Conservation (phyloP, 2,113 vertebrate genomes). For the Dicrurus megarhynchus region DNA sequence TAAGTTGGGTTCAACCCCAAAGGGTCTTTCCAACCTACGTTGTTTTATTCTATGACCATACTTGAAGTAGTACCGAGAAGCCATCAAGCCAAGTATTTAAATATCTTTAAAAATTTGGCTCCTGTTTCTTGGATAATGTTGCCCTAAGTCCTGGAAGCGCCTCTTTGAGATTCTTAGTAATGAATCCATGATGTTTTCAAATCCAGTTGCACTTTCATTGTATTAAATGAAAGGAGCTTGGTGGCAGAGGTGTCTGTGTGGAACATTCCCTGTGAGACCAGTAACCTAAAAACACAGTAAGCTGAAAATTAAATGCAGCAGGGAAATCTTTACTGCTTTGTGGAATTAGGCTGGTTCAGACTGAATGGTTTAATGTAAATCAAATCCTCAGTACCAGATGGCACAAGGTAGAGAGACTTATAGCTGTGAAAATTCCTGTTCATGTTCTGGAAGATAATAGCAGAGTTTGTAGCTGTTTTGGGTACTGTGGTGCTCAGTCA, state of each 20-base stretch:
- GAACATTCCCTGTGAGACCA: not conserved
- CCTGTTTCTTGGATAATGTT: not conserved
- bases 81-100: not conserved
- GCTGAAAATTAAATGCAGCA: conserved; percentile 1
- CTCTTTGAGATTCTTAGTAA: not conserved
- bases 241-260: not conserved
- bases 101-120: not conserved
- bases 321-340: not conserved
- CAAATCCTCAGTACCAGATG: not conserved
- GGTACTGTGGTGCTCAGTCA: not conserved
- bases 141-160: not conserved
- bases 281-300: conserved; percentile 3
- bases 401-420: not conserved
- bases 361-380: not conserved
- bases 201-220: not conserved
- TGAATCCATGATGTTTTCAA: not conserved
- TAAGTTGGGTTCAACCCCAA: not conserved
- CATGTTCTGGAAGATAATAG: not conserved
- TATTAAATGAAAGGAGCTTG: not conserved
- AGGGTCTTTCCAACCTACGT: not conserved
- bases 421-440: not conserved
- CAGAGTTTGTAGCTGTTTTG: not conserved
- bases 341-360: conserved; percentile 8
- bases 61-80: not conserved
- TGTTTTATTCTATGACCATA: not conserved